These are phyloP conservation scores for Pseudococcus viburni DNA, from an alignment of 2,888 invertebrate genomes.

Conservation along the genomic window DNA sequence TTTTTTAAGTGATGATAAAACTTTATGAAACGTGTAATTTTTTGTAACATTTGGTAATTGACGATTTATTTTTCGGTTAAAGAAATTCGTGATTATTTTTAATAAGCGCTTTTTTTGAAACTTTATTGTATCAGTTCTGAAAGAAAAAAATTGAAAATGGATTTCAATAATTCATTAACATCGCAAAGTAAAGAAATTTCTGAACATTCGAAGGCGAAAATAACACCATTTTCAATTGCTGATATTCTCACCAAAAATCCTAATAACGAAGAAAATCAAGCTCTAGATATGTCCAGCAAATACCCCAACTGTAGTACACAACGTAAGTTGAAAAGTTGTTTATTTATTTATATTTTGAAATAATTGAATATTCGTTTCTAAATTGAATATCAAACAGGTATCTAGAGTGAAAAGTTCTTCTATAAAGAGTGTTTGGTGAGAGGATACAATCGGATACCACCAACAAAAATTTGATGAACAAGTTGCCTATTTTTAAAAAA, in stretches of 20 bases:
- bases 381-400: too few relatives aligned
- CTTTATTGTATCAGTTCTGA: neutral
- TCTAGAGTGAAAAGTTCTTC: too few relatives aligned
- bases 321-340: conserved; percentile 20
- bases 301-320: conserved; percentile 24
- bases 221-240: conserved; percentile 68
- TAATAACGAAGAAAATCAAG: conserved; percentile 55
- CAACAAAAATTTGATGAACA: too few relatives aligned
- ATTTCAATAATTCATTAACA: neutral
- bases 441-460: too few relatives aligned
- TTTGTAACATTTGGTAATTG: neutral
- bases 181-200: conserved; percentile 4
- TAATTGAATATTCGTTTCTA: too few relatives aligned
- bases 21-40: neutral
- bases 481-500: too few relatives aligned
- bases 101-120: neutral
- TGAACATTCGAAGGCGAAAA: conserved; percentile 56
- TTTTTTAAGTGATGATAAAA: neutral
- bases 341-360: too few relatives aligned
- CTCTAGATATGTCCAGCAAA: conserved; percentile 67
- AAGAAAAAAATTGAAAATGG: neutral
- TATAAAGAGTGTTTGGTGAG: too few relatives aligned
- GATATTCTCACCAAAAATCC: conserved; percentile 67
- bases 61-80: too few relatives aligned
- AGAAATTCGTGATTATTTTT: too few relatives aligned